Evolutionary conservation across 2,113 vertebrate genomes (phyloP).

Genomic region (Perca flavescens): DNA sequence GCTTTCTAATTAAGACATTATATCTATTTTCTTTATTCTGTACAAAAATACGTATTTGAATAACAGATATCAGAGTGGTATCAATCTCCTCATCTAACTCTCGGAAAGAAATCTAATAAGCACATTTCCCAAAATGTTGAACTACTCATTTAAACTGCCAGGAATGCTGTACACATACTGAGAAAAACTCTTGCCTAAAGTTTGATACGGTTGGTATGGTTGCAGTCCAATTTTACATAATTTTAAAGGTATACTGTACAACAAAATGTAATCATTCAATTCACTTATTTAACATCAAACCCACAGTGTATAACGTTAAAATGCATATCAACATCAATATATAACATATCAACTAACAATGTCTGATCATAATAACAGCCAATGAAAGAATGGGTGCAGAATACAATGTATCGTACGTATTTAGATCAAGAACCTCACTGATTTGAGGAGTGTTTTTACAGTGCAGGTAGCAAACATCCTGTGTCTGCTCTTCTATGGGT

Average conservation of each 20-base stretch:
- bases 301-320: neutral
- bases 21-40: neutral
- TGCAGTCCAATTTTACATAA: neutral
- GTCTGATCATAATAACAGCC: neutral
- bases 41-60: neutral
- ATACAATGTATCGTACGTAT: neutral
- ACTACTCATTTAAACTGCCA: neutral
- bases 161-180: neutral
- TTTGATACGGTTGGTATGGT: neutral
- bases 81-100: neutral
- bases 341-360: neutral
- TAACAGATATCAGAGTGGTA: too few relatives aligned
- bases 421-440: neutral
- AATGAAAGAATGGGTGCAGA: neutral
- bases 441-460: conserved; percentile 26
- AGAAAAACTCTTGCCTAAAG: neutral
- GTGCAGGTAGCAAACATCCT: conserved; percentile 50
- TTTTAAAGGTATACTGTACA: neutral
- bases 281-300: neutral
- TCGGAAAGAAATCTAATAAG: neutral
- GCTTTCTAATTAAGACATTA: neutral
- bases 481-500: conserved; percentile 45
- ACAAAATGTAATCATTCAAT: too few relatives aligned
- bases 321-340: neutral
- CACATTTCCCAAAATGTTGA: neutral